Percentiles rank a stretch among this genome's conserved stretches.
Conservation (phyloP, 23 tunicate genomes). For the Aplidium turbinatum region DNA sequence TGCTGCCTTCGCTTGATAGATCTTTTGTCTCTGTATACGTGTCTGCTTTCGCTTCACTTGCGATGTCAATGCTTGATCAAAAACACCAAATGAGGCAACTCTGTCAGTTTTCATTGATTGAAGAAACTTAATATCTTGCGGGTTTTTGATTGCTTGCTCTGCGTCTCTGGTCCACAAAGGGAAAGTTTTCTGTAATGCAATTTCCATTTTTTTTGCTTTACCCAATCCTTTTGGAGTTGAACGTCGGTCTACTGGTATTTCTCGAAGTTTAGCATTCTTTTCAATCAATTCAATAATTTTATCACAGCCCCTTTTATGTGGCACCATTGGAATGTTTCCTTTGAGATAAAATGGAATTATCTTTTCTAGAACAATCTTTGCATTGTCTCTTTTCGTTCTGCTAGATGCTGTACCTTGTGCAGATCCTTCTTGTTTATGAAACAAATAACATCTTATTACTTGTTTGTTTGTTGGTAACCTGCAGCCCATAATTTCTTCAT, state of each 20-base stretch:
- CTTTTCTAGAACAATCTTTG: conserved; percentile 8
- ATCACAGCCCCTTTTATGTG: not conserved
- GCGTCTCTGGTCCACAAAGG: conserved; percentile 2
- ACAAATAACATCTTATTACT: not conserved
- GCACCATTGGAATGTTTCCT: conserved; percentile 11
- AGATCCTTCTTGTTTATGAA: not conserved
- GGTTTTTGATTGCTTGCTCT: conserved; percentile 7
- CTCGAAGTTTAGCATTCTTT: conserved; percentile 14
- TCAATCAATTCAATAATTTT: not conserved
- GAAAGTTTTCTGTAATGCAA: conserved; percentile 1
- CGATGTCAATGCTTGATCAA: conserved; percentile 14
- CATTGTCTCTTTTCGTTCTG: conserved; percentile 18
- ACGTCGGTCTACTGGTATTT: conserved; percentile 8
- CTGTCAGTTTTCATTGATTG: conserved; percentile 12
- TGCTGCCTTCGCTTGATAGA: not conserved
- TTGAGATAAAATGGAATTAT: conserved; percentile 15
- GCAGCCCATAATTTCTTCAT: conserved; percentile 9
- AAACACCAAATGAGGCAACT: conserved; percentile 21
- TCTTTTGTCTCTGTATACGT: conserved; percentile 1
- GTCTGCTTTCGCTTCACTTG: conserved; percentile 8
- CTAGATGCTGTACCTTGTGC: conserved; percentile 9
- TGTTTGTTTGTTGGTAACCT: not conserved
- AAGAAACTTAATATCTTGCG: conserved; percentile 9
- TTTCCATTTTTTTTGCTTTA: not conserved
- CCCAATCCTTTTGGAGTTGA: not conserved